Base-by-base conservation (phyloP, 2,113 vertebrate species). In the Cryptotis parvus region DNA sequence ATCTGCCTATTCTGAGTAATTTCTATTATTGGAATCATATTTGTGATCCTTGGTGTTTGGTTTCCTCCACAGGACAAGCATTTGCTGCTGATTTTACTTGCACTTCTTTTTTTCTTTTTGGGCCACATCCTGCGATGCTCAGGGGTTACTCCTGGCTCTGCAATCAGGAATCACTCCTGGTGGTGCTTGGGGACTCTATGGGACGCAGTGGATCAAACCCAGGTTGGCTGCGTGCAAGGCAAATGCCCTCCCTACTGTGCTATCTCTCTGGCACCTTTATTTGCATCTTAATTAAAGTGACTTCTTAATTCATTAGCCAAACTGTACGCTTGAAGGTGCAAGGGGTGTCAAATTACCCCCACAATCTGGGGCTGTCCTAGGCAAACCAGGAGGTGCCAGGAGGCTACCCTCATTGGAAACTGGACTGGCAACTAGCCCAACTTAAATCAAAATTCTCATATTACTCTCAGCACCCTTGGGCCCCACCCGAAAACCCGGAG, bases 31-130 rank as follows among this genome's bases (percentile, higher is more conserved):
- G 22, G 31, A 82, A 31, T 74, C 80, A 55, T 35, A 12, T n/a
- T 20, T 11, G 8, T 37, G 29, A 6, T n/a, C 11, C 74, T 69
- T 61, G 9, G 33, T 72, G 22, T 79, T 29, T 41, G 14, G 45
- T 31, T 89, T 91, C 69, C 77, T 75, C 84, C 75, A 74, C 31
- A 77, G 73, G 89, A 33, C 12, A 61, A 87, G 58, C 9, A 72
- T 84, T 79, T 79, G 39, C 5, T 90, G 31, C 78, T 82, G 66
- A 43, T 66, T 78, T 91, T 26, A 79, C 66, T 35, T 95, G 76
- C 27, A 52, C 39, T 70, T n/a, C n/a, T n/a, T n/a, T n/a, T n/a
- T n/a, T n/a, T n/a, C n/a, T n/a, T n/a, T n/a, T n/a, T n/a, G n/a
- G n/a, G n/a, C n/a, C n/a, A n/a, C n/a, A n/a, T n/a, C n/a, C n/a